Conservation (phyloP, 2,888 invertebrate species). For the Sepioteuthis lessoniana region DNA sequence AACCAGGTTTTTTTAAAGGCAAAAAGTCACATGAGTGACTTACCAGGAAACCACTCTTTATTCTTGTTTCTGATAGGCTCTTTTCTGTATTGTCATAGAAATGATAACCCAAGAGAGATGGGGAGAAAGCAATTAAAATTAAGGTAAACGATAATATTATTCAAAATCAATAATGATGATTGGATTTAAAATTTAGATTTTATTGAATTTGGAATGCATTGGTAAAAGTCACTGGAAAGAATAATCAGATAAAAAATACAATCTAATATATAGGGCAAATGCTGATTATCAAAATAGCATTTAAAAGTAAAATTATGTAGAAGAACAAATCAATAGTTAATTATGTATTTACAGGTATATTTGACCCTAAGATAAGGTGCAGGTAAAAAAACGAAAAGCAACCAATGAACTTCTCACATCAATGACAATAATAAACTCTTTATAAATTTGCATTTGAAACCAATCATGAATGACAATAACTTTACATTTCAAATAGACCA, state of each 20-base stretch:
- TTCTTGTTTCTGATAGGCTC: too few relatives aligned
- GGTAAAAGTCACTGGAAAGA: neutral
- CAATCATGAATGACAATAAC: neutral
- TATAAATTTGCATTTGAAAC: neutral
- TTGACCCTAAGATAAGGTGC: neutral
- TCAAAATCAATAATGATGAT: too few relatives aligned
- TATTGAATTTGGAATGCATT: too few relatives aligned
- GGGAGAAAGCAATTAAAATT: too few relatives aligned
- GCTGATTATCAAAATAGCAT: neutral
- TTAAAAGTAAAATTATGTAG: neutral
- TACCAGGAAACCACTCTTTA: too few relatives aligned
- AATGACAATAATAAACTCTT: neutral
- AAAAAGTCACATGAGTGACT: too few relatives aligned
- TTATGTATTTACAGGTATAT: neutral
- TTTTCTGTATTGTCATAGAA: too few relatives aligned
- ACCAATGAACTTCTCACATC: neutral
- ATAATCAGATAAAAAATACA: neutral
- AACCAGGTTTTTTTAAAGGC: too few relatives aligned
- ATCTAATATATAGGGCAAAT: neutral
- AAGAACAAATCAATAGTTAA: neutral
- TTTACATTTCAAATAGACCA: neutral
- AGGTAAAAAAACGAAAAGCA: neutral
- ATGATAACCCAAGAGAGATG: too few relatives aligned
- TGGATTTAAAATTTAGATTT: too few relatives aligned
- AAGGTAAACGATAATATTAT: too few relatives aligned